A percentile compares a stretch with the other conserved stretches of the same genome.
Conservation (phyloP, 2,888 invertebrate genomes). For the Colletes collaris region DNA sequence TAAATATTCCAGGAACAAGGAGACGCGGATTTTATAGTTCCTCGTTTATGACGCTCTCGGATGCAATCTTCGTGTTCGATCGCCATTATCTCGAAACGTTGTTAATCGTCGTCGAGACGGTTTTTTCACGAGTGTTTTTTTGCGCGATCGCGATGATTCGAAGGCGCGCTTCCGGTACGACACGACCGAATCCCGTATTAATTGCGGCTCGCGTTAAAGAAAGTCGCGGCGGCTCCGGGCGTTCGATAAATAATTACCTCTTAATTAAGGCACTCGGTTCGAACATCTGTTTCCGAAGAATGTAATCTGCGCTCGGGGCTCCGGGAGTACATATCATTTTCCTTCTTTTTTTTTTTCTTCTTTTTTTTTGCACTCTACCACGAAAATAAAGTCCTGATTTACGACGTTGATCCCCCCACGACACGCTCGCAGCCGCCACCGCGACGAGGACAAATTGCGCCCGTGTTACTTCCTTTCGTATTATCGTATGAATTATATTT, state of each 20-base stretch:
- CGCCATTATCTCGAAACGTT: too few species aligned
- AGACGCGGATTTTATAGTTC: too few species aligned
- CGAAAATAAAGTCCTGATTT: conserved; percentile 74
- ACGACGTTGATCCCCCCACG: conserved; percentile 66
- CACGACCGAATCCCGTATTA: conserved; percentile 47
- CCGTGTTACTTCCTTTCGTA: conserved; percentile 66
- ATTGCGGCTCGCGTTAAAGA: conserved; percentile 60
- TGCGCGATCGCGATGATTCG: conserved; percentile 10
- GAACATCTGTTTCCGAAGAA: conserved; percentile 69
- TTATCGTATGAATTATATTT: conserved; percentile 68
- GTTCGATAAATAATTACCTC: conserved; percentile 70
- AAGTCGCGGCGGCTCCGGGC: conserved; percentile 32
- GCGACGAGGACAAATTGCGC: conserved; percentile 72
- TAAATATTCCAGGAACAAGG: too few species aligned
- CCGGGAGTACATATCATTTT: conserved; percentile 44
- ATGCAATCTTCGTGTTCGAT: too few species aligned
- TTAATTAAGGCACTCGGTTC: conserved; percentile 70
- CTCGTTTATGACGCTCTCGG: too few species aligned
- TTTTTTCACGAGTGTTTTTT: background rate
- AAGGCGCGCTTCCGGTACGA: conserved; percentile 41
- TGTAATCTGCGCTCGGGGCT: conserved; percentile 55
- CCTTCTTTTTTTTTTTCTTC: conserved; percentile 25
- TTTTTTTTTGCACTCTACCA: conserved; percentile 38
- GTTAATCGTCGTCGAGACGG: too few species aligned
- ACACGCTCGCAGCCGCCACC: conserved; percentile 51